phyloP scores from a whole-genome alignment of 1,140 invertebrate species.

The Melipona quadrifasciata region DNA sequence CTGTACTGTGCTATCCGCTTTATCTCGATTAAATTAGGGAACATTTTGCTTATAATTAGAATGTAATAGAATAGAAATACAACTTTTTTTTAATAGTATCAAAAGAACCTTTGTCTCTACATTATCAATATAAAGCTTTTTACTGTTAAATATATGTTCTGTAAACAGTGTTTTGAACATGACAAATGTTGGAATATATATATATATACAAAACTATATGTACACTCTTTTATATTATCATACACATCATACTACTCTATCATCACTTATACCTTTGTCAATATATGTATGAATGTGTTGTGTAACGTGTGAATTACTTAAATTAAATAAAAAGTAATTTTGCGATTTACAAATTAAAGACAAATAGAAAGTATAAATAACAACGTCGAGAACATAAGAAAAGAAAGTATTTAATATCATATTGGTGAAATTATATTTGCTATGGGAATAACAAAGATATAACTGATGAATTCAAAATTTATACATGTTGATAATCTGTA shows the following conservation, averaged over 20 bases:
- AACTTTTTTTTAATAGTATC: conserved; percentile 50
- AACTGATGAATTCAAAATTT: conserved; percentile 47
- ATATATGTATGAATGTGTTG: not conserved
- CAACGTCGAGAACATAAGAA: not conserved
- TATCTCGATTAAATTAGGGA: conserved; percentile 44
- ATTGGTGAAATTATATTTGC: conserved; percentile 13
- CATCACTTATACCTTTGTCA: conserved; percentile 61
- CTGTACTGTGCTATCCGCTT: not conserved
- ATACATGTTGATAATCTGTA: conserved; percentile 56
- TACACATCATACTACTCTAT: conserved; percentile 57
- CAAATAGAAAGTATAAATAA: conserved; percentile 5
- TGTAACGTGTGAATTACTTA: not conserved
- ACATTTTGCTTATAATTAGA: conserved; percentile 42
- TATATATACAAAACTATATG: conserved; percentile 67
- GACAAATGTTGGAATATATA: conserved; percentile 62
- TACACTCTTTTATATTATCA: conserved; percentile 61
- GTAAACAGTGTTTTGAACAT: conserved; percentile 59
- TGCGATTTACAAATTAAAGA: conserved; percentile 10
- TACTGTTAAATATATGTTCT: conserved; percentile 54
- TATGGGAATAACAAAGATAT: conserved; percentile 56
- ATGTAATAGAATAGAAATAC: conserved; percentile 49
- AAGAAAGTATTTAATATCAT: conserved; percentile 19
- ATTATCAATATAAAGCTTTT: conserved; percentile 61
- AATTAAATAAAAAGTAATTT: conserved; percentile 13
- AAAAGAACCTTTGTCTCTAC: conserved; percentile 49